Percentiles rank a stretch among this genome's conserved stretches.
phyloP scores from a whole-genome alignment of 2,888 invertebrate species.

The Yponomeuta evonymella region DNA sequence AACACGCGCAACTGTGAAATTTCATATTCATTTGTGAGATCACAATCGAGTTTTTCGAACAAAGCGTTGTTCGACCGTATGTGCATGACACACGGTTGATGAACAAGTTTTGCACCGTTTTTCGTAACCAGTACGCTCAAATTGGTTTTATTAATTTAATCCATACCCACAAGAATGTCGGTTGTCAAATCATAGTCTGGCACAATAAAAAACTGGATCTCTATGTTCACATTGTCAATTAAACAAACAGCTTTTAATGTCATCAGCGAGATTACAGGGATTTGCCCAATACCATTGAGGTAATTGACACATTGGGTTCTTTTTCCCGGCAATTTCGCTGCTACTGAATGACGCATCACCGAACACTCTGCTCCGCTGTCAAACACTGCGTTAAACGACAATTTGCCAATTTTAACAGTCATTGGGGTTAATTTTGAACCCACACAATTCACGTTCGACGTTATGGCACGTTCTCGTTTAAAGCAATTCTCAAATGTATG shows the following conservation, averaged over 20 bases:
- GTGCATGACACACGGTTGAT: slow-evolving; percentile 21
- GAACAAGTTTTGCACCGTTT: slow-evolving; percentile 21
- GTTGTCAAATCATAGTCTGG: slow-evolving; percentile 23
- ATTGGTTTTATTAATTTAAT: slow-evolving; percentile 23
- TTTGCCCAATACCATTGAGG: slow-evolving; percentile 27
- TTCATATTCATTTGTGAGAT: slow-evolving; percentile 22
- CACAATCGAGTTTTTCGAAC: slow-evolving; percentile 27
- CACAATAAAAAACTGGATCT: slow-evolving; percentile 27
- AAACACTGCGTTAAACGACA: slow-evolving; percentile 24
- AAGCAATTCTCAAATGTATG: slow-evolving; percentile 30
- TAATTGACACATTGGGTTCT: slow-evolving; percentile 21
- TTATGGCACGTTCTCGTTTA: slow-evolving; percentile 23
- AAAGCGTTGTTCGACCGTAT: slow-evolving; percentile 18
- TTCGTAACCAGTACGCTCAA: slow-evolving; percentile 22
- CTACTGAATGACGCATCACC: slow-evolving; percentile 28
- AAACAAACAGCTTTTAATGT: slow-evolving; percentile 20
- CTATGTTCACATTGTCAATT: slow-evolving; percentile 24
- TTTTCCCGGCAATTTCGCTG: slow-evolving; percentile 27
- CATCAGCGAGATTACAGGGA: slow-evolving; percentile 24
- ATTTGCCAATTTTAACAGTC: slow-evolving; percentile 16
- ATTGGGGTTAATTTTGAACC: slow-evolving; percentile 19
- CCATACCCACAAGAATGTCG: slow-evolving; percentile 24
- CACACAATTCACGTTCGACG: slow-evolving; percentile 28
- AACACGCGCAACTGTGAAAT: slow-evolving; percentile 22
- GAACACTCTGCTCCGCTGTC: slow-evolving; percentile 35